Evolutionary conservation across 2,888 invertebrate species (phyloP).

Genomic region (Drosophila niveifrons): DNA sequence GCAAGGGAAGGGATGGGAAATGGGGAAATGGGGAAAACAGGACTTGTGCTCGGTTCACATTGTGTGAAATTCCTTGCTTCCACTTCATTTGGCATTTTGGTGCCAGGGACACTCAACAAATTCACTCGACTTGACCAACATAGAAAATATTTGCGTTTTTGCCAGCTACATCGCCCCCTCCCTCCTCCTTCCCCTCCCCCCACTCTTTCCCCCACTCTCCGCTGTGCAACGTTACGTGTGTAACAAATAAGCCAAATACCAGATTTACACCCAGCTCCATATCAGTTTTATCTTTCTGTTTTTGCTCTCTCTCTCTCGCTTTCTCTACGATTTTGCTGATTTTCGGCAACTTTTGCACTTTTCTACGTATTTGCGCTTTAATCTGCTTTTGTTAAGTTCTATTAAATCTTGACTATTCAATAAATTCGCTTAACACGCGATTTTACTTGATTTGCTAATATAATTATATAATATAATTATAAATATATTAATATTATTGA

Average conservation of each 20-base stretch:
- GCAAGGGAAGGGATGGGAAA: no score
- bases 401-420: no score
- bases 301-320: background rate
- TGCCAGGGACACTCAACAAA: constrained; percentile 65
- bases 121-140: constrained; percentile 63
- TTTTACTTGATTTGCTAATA: no score
- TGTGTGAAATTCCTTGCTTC: constrained; percentile 78
- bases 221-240: constrained; percentile 6
- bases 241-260: constrained; percentile 29
- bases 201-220: background rate
- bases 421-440: no score
- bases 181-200: background rate
- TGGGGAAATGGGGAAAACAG: background rate
- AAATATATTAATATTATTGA: no score
- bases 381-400: background rate
- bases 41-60: constrained; percentile 55
- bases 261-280: constrained; percentile 13
- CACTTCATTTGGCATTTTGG: constrained; percentile 78
- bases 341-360: background rate
- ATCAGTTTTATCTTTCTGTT: background rate
- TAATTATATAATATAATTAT: no score
- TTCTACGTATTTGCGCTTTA: background rate
- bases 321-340: background rate
- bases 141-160: constrained; percentile 58
- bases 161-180: background rate